A percentile compares a stretch with the other conserved stretches of the same genome.
Evolutionary conservation across 2,888 invertebrate genomes (phyloP).

Genomic region (Rhingia rostrata): DNA sequence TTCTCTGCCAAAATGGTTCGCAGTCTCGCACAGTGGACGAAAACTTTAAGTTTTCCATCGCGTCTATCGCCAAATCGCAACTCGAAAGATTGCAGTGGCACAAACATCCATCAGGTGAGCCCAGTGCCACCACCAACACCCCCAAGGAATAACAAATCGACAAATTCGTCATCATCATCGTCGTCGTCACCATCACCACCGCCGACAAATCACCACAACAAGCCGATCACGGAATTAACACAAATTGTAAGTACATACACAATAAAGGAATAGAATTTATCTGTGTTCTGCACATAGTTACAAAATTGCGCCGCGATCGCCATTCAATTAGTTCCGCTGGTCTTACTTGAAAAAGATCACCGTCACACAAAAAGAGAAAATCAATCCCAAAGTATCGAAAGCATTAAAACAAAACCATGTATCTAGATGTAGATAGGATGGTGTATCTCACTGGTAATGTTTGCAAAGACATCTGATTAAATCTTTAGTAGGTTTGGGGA

Average conservation of each 20-base stretch:
- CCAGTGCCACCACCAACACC: constrained; percentile 85
- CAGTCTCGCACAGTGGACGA: constrained; percentile 94
- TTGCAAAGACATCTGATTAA: constrained; percentile 20
- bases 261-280: background rate
- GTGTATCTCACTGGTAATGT: constrained; percentile 46
- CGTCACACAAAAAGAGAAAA: constrained; percentile 31
- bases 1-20: constrained; percentile 89
- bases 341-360: constrained; percentile 16
- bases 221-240: constrained; percentile 87
- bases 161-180: constrained; percentile 83
- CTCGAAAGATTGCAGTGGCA: constrained; percentile 87
- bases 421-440: constrained; percentile 4
- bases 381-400: constrained; percentile 4
- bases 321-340: constrained; percentile 55
- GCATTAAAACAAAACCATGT: background rate
- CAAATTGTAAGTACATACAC: constrained; percentile 85
- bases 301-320: constrained; percentile 10
- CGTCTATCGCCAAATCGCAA: constrained; percentile 92
- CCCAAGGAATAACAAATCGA: constrained; percentile 85
- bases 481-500: too few relatives aligned
- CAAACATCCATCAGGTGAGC: constrained; percentile 84
- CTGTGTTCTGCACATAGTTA: background rate
- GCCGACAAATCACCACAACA: constrained; percentile 82
- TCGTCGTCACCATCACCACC: constrained; percentile 83
- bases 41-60: constrained; percentile 94